A percentile compares a stretch with the other conserved stretches of the same genome.
These are phyloP conservation scores for Hiodon alosoides DNA, from an alignment of 2,113 vertebrate genomes.

Conservation along the genomic window DNA sequence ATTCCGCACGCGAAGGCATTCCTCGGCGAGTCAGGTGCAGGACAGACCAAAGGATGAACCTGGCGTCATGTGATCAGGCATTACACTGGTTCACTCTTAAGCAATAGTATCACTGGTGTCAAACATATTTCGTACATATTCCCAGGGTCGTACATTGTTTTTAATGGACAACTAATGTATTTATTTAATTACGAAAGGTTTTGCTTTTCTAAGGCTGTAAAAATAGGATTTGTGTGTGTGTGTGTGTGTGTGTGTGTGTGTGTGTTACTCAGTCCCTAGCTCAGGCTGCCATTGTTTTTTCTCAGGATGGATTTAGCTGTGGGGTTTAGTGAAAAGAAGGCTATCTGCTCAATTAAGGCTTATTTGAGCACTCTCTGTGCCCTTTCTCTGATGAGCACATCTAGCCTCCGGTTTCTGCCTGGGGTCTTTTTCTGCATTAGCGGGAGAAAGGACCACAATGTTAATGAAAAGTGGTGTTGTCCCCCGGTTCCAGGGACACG, in stretches of 20 bases:
- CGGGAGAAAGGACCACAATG: constrained; percentile 33
- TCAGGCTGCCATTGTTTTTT: constrained; percentile 7
- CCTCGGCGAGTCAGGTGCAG: not conserved
- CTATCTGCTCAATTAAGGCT: constrained; percentile 60
- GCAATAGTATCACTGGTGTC: not conserved
- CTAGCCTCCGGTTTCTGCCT: constrained; percentile 43
- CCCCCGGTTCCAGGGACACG: constrained; percentile 14
- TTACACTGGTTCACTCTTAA: not conserved
- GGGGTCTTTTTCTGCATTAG: constrained; percentile 55
- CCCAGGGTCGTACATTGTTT: not conserved
- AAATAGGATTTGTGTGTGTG: too few species aligned
- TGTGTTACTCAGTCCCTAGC: too few species aligned
- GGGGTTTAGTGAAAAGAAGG: constrained; percentile 54
- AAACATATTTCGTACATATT: not conserved
- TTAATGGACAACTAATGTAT: not conserved
- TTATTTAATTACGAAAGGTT: too few species aligned
- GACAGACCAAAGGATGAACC: constrained; percentile 5
- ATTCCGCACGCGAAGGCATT: not conserved
- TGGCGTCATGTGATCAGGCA: constrained; percentile 6
- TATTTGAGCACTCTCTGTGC: constrained; percentile 56
- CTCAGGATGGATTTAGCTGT: constrained; percentile 34
- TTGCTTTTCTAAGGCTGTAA: too few species aligned
- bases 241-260: too few species aligned
- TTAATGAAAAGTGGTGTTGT: not conserved
- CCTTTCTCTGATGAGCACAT: constrained; percentile 54